Percentiles rank a stretch among this genome's conserved stretches.
Evolutionary conservation across 2,797 vertebrate species (phyloP).

Genomic region (Xiphophorus birchmanni): DNA sequence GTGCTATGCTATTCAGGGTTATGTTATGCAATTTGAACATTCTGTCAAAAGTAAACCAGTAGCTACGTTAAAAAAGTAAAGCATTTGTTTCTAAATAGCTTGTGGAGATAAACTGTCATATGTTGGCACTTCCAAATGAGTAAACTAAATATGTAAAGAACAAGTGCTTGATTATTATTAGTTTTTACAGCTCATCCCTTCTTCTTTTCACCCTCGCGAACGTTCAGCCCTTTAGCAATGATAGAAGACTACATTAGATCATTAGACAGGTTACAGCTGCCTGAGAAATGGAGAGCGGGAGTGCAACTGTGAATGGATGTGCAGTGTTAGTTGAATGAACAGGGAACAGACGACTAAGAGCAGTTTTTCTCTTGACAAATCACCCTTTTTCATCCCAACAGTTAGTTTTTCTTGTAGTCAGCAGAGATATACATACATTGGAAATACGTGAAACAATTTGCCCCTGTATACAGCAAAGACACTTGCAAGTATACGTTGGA

Average conservation of each 20-base stretch:
- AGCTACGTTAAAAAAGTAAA: neutral
- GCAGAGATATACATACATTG: neutral
- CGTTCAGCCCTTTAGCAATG: constrained; percentile 19
- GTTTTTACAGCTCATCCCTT: neutral
- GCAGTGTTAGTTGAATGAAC: constrained; percentile 6
- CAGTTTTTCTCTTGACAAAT: neutral
- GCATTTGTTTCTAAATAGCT: neutral
- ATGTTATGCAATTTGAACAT: neutral
- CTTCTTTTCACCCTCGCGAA: neutral
- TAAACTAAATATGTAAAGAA: neutral
- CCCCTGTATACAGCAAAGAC: neutral
- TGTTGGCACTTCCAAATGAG: neutral
- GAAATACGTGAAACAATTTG: neutral
- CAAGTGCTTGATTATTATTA: neutral
- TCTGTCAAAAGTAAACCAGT: neutral
- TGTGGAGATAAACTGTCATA: neutral
- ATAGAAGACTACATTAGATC: constrained; percentile 35
- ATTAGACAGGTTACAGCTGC: constrained; percentile 11
- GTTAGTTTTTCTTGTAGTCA: neutral
- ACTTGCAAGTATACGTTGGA: neutral
- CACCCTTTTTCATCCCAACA: neutral
- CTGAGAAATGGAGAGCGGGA: constrained; percentile 9
- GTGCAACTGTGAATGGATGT: constrained; percentile 9
- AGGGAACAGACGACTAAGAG: neutral
- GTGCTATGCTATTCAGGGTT: neutral